A percentile compares a stretch with the other conserved stretches of the same genome.
Evolutionary conservation across 2,113 vertebrate genomes (phyloP).

Genomic region (Arvicanthis niloticus): DNA sequence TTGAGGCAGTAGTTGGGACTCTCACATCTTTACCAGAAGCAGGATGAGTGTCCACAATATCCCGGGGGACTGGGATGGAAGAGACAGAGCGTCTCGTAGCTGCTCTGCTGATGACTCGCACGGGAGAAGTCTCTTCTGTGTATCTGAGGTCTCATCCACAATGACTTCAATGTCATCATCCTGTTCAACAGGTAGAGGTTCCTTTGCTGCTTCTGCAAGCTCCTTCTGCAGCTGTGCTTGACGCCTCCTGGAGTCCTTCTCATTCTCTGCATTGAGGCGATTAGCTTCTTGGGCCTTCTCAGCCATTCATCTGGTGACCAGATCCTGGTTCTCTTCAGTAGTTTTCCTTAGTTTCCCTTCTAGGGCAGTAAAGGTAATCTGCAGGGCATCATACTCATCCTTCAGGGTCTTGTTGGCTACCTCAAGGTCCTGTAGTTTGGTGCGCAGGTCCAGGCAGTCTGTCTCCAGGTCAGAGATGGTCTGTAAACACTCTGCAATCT

Average conservation of each 20-base stretch:
- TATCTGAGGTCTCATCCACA: conserved; percentile 92
- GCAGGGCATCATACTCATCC: conserved; percentile 98
- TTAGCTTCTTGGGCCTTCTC: conserved; percentile 99
- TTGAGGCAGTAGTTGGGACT: conserved; percentile 93
- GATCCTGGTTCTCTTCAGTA: conserved; percentile 97
- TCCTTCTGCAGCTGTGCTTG: too few relatives aligned
- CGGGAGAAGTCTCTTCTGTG: conserved; percentile 90
- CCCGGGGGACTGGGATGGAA: conserved; percentile 90
- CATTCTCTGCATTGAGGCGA: conserved; percentile 96
- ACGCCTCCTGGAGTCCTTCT: too few relatives aligned
- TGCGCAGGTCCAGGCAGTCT: conserved; percentile 93
- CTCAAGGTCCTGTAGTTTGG: too few relatives aligned
- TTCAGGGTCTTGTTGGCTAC: conserved; percentile 97
- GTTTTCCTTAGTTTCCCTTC: conserved; percentile 97
- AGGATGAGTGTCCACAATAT: conserved; percentile 87
- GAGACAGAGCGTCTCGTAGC: conserved; percentile 92
- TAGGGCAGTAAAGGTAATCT: conserved; percentile 97
- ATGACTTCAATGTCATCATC: conserved; percentile 99
- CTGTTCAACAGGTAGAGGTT: too few relatives aligned
- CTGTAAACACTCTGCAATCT: conserved; percentile 93
- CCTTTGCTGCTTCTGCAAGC: too few relatives aligned
- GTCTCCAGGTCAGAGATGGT: conserved; percentile 92
- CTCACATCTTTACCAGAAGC: conserved; percentile 92
- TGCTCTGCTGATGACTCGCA: conserved; percentile 86
- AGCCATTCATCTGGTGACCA: conserved; percentile 98